Base-by-base conservation (phyloP, 2,888 invertebrate genomes). In the Steromphala cineraria region DNA sequence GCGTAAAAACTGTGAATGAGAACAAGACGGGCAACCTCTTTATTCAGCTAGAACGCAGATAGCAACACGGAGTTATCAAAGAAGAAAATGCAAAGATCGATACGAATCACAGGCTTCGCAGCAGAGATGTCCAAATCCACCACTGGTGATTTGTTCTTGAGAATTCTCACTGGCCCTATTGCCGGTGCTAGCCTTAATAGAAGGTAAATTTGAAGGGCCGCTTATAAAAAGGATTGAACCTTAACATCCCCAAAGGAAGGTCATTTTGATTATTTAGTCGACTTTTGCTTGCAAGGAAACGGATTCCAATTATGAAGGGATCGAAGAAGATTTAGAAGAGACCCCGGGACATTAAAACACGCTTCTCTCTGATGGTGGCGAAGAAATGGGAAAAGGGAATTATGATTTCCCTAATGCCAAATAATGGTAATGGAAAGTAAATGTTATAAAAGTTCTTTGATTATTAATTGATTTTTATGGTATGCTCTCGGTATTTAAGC, bases 231-330 rank as follows among this genome's bases (percentile, higher is more conserved):
- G 71, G 40, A 36, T 71, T 40, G 36, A 40, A 40, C 71, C 71
- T 4, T n/a, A 36, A 19, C 19, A 71, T 19, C 71, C 71, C 71
- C 40, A 31, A 19, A n/a, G 71, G 71, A 71, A 36, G 10, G 40
- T 36, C 36, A 71, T 71, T 71, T 71, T 71, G 71, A 71, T 71
- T 71, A 71, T 71, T 71, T 71, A 19, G 71, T 71, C 40, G 31
- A 31, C 71, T 19, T 71, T 71, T 40, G 67, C 40, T 40, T 71
- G 10, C 31, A 19, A 71, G 71, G 71, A 40, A 71, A 36, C 31
- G 71, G 71, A 19, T 31, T 36, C 71, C 36, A 71, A 71, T 71
- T 71, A 71, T 40, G 71, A 71, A 10, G 19, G 71, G 36, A 71
- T 40, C 71, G 19, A 31, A 36, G 36, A 36, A 36, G 40, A 19